Evolutionary conservation across 1,140 invertebrate genomes (phyloP), one percentile per base, ranked within the genome.

Genomic region (Bombus consobrinus): DNA sequence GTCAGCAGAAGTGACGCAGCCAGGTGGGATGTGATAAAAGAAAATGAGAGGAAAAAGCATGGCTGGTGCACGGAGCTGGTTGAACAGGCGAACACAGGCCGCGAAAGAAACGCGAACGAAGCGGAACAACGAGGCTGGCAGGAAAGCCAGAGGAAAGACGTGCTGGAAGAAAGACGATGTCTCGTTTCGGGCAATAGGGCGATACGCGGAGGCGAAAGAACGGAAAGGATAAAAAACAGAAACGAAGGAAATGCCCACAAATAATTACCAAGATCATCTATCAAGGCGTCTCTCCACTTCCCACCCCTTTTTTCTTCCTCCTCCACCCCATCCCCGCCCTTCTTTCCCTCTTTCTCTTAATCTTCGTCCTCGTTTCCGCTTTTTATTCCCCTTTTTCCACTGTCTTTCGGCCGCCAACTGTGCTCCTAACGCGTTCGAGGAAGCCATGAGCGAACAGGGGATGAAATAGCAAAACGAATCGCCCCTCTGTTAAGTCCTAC

Each of bases 241-340:
- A 37, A 84, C n/a, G 57, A 64, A 87, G 78, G 69, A 81, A 90
- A 85, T 68, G 83, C 64, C 83, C 80, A 87, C 83, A 91, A 91
- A 92, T 92, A 92, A 92, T 92, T 92, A 87, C 90, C 68, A 72
- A 69, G 84, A 89, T 89, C 91, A 91, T 92, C 91, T 82, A 91
- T 91, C 91, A 91, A 81, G 59, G 9, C 75, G 47, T 86, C 77
- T 86, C 77, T 75, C 57, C 71, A 53, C 47, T 53, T 53, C 6
- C 47, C 47, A 53, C 32, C 69, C 53, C 69, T 73, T 28, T 59
- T 5, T 12, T 32, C 32, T 37, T 69, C 25, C 32, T 28, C 72
- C 62, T 43, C 28, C 22, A 71, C n/a, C 72, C 62, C 47, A 6
- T 18, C 15, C 5, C 47, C 6, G 1, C 13, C 18, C 0, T 18